A percentile compares a stretch with the other conserved stretches of the same genome.
phyloP scores from a whole-genome alignment of 2,888 invertebrate genomes.

The Eutolmus rufibarbis region DNA sequence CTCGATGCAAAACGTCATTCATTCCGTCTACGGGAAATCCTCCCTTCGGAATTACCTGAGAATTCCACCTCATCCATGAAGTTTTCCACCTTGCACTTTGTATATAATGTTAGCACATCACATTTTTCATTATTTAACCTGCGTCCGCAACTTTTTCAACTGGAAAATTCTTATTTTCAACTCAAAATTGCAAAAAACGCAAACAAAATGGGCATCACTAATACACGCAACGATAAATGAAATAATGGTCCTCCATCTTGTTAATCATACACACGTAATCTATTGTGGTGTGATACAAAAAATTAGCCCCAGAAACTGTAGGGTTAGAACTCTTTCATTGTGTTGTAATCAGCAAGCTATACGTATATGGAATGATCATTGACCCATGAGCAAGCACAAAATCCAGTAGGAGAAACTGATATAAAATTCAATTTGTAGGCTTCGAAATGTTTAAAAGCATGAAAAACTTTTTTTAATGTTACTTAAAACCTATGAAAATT shows the following conservation, averaged over 20 bases:
- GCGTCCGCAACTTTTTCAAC: not conserved
- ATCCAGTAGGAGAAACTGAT: not conserved
- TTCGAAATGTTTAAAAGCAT: not conserved
- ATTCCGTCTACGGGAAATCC: not conserved
- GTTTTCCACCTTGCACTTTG: constrained; percentile 6
- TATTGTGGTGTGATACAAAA: not conserved
- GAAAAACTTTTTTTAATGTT: not conserved
- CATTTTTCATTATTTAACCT: not conserved
- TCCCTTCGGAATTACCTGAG: not conserved
- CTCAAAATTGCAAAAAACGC: constrained; percentile 45
- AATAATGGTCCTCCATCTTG: constrained; percentile 9
- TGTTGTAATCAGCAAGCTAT: not conserved
- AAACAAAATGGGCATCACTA: constrained; percentile 49
- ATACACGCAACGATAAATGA: constrained; percentile 16
- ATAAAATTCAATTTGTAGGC: not conserved
- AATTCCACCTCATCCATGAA: not conserved
- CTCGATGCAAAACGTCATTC: constrained; percentile 46
- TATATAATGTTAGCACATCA: not conserved
- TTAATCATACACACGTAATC: not conserved
- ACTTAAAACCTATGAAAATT: not conserved
- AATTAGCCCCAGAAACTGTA: not conserved
- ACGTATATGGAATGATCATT: not conserved
- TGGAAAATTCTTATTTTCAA: constrained; percentile 31
- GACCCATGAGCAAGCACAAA: not conserved
- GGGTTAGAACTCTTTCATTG: not conserved